phyloP scores from a whole-genome alignment of 2,797 vertebrate genomes.

The Toxotes lorentzi region DNA sequence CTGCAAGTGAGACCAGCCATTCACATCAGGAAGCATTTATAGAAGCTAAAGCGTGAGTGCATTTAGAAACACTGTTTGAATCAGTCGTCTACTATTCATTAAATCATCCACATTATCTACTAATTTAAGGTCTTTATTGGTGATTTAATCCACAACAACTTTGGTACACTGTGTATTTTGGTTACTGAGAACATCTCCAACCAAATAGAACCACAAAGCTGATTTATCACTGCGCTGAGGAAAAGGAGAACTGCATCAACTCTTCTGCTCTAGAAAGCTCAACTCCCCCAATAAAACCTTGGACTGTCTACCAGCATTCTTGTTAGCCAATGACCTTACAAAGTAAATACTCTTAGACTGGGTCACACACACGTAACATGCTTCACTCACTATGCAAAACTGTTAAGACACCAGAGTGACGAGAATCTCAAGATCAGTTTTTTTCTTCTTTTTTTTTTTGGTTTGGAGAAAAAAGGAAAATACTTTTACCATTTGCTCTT shows the following conservation, averaged over 20 bases:
- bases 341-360: slow-evolving; percentile 49
- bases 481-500: not conserved
- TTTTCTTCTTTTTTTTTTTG: no score
- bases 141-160: slow-evolving; percentile 14
- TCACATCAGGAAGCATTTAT: slow-evolving; percentile 1
- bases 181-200: not conserved
- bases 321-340: slow-evolving; percentile 41
- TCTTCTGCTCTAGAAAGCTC: slow-evolving; percentile 3
- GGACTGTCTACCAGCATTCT: slow-evolving; percentile 39
- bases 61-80: not conserved
- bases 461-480: not conserved
- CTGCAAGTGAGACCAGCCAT: slow-evolving; percentile 34
- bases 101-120: not conserved
- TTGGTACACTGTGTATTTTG: not conserved
- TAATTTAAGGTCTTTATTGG: not conserved
- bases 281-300: slow-evolving; percentile 24
- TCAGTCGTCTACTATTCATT: not conserved
- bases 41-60: not conserved
- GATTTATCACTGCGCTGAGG: slow-evolving; percentile 36
- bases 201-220: slow-evolving; percentile 23
- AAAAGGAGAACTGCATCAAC: slow-evolving; percentile 31
- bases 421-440: slow-evolving; percentile 8
- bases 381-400: slow-evolving; percentile 30
- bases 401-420: not conserved
- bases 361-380: slow-evolving; percentile 53